A percentile compares a stretch with the other conserved stretches of the same genome.
These are phyloP conservation scores for Ichneumon xanthorius DNA, from an alignment of 2,888 invertebrate species.

Conservation along the genomic window DNA sequence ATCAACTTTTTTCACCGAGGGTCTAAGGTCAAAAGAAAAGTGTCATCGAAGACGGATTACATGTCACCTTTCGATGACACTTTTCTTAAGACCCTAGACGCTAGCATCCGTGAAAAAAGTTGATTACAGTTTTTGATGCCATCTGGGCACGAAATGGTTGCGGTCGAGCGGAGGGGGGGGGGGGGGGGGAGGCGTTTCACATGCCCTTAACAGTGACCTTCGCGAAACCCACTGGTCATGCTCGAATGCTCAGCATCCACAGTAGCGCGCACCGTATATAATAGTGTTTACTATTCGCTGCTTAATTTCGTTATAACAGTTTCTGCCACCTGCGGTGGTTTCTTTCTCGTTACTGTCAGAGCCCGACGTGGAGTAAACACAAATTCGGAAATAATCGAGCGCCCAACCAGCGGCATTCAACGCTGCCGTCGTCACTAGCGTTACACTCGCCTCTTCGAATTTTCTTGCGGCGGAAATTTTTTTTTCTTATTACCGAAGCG, in stretches of 20 bases:
- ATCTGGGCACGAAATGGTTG: no score
- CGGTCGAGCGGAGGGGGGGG: no score
- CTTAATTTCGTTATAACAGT: constrained; percentile 58
- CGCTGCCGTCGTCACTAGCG: constrained; percentile 8
- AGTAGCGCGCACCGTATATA: not conserved
- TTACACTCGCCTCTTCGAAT: constrained; percentile 3
- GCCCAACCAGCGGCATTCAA: constrained; percentile 42
- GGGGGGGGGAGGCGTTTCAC: no score
- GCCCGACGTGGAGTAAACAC: not conserved
- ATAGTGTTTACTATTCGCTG: not conserved
- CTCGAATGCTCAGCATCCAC: not conserved
- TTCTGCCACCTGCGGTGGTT: constrained; percentile 50
- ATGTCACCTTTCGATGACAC: no score
- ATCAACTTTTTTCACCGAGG: no score
- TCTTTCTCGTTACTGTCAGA: not conserved
- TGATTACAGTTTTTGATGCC: no score
- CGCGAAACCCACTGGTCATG: no score
- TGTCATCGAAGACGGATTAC: no score
- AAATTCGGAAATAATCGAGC: constrained; percentile 62
- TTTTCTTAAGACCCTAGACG: no score
- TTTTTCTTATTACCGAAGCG: not conserved
- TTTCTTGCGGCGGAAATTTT: constrained; percentile 3
- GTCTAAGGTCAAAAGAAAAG: no score
- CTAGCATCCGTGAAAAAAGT: no score
- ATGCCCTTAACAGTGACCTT: no score